Conservation (phyloP, 2,797 vertebrate species). For the Peromyscus nudipes region DNA sequence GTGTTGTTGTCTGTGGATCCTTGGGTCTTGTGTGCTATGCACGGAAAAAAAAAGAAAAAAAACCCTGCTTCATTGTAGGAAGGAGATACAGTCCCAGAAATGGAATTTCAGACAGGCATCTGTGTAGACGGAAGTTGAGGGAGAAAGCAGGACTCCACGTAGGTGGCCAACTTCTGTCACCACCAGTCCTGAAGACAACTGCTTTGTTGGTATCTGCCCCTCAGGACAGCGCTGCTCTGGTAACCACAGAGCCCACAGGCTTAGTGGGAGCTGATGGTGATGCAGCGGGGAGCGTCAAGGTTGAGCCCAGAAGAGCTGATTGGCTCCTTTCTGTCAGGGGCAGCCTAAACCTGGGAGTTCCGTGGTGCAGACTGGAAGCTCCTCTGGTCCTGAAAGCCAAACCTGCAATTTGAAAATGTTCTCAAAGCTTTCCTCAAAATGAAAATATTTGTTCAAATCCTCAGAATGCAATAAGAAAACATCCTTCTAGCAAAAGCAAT, state of each 20-base stretch:
- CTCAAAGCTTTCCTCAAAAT: conserved; percentile 81
- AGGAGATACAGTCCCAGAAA: not conserved
- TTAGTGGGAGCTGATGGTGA: conserved; percentile 3
- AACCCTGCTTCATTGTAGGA: not conserved
- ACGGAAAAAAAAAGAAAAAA: not conserved
- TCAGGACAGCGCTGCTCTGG: not conserved
- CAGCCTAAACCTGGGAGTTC: conserved; percentile 46
- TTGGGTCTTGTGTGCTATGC: not conserved
- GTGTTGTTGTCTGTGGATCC: not conserved
- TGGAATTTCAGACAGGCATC: not conserved
- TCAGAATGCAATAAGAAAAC: conserved; percentile 86
- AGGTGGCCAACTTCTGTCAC: conserved; percentile 69
- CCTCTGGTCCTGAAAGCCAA: conserved; percentile 70
- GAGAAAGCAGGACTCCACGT: conserved; percentile 46
- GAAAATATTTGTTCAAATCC: conserved; percentile 86
- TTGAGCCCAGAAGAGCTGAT: not conserved
- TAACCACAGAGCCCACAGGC: conserved; percentile 62
- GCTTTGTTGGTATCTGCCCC: conserved; percentile 57
- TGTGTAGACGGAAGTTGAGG: not conserved
- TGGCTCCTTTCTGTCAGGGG: not conserved
- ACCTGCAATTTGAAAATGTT: conserved; percentile 82
- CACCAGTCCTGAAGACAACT: conserved; percentile 39
- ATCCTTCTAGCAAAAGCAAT: conserved; percentile 86
- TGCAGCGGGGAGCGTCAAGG: conserved; percentile 14
- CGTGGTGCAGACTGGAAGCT: not conserved